These are phyloP conservation scores for Phthorimaea operculella DNA, from an alignment of 1,140 invertebrate species.

Conservation along the genomic window DNA sequence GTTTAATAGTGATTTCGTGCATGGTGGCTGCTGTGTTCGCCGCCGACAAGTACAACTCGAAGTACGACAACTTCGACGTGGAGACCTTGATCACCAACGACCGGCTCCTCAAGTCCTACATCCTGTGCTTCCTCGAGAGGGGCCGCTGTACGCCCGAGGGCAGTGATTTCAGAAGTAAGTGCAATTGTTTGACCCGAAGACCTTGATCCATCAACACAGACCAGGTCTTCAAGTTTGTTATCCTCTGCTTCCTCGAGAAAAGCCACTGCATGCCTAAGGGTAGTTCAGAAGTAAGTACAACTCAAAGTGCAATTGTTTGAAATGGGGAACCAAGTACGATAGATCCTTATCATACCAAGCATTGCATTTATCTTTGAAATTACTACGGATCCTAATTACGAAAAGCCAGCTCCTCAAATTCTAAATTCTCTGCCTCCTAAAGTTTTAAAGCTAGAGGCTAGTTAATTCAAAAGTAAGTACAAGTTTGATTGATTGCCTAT, in stretches of 20 bases:
- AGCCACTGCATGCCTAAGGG: too few species aligned
- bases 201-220: too few species aligned
- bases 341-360: too few species aligned
- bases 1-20: slow-evolving; percentile 37
- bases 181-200: too few species aligned
- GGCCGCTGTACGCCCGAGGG: slow-evolving; percentile 79
- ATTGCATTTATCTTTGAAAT: too few species aligned
- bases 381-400: slow-evolving; percentile 70
- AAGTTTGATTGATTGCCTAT: neutral
- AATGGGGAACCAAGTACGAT: too few species aligned
- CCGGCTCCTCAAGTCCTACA: slow-evolving; percentile 75
- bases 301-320: too few species aligned
- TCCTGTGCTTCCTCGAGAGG: slow-evolving; percentile 76
- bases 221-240: too few species aligned
- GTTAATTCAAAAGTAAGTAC: slow-evolving; percentile 78
- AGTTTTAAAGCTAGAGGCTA: slow-evolving; percentile 76
- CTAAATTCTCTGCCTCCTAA: slow-evolving; percentile 78
- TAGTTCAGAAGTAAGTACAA: too few species aligned
- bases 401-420: slow-evolving; percentile 75
- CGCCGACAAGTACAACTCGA: slow-evolving; percentile 53
- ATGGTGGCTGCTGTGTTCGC: slow-evolving; percentile 38
- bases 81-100: slow-evolving; percentile 74
- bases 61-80: slow-evolving; percentile 75
- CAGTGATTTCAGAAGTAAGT: slow-evolving; percentile 78
- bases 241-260: too few species aligned